These are phyloP conservation scores for Escarpia spicata DNA, from an alignment of 2,888 invertebrate genomes.

Conservation along the genomic window DNA sequence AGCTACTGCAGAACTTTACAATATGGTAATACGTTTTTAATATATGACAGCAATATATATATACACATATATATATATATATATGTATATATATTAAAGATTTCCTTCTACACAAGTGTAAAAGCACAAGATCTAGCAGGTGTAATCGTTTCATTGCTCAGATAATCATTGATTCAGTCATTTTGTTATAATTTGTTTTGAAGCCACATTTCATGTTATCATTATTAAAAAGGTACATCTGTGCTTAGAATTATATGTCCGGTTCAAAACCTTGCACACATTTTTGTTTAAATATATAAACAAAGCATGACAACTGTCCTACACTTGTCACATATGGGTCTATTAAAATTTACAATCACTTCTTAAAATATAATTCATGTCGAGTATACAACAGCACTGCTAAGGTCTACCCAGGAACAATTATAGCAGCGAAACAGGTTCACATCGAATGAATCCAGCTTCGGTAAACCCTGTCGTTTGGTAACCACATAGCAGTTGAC, in stretches of 20 bases:
- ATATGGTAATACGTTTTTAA: slow-evolving; percentile 19
- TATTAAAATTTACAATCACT: neutral
- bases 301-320: neutral
- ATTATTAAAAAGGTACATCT: neutral
- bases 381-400: neutral
- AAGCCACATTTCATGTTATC: neutral
- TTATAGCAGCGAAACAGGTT: neutral
- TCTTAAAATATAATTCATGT: neutral
- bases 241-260: neutral
- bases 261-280: neutral
- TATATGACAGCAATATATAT: slow-evolving; percentile 7
- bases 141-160: neutral
- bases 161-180: neutral
- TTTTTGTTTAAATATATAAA: neutral
- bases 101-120: neutral
- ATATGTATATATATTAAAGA: no score
- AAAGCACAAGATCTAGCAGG: neutral
- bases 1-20: slow-evolving; percentile 17
- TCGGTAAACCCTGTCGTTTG: neutral
- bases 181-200: neutral
- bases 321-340: neutral
- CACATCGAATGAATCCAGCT: neutral
- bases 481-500: neutral
- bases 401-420: neutral
- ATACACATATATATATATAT: neutral